phyloP scores from a whole-genome alignment of 1,140 invertebrate species.

The Diabrotica undecimpunctata region DNA sequence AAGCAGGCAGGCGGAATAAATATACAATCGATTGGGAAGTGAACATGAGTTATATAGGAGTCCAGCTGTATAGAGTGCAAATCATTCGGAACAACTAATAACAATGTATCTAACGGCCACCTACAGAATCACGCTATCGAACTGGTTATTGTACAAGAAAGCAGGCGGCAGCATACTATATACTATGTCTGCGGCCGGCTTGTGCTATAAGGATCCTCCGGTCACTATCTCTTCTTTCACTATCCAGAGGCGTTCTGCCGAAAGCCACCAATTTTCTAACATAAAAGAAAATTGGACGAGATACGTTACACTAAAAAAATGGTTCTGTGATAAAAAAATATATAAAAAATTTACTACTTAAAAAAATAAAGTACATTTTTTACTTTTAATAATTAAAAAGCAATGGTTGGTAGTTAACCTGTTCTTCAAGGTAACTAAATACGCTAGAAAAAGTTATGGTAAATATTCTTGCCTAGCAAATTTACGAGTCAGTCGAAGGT shows the following conservation, averaged over 20 bases:
- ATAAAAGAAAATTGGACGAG: too few relatives aligned
- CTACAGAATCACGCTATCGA: constrained; percentile 33
- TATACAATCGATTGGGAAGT: constrained; percentile 20
- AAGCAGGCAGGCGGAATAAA: constrained; percentile 9
- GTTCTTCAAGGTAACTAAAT: too few relatives aligned
- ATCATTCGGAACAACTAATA: constrained; percentile 38
- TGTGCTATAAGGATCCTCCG: constrained; percentile 5
- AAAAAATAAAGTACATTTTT: too few relatives aligned
- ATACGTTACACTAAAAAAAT: too few relatives aligned
- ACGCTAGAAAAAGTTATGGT: too few relatives aligned
- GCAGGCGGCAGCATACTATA: constrained; percentile 17
- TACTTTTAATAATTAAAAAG: too few relatives aligned
- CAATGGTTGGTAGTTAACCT: too few relatives aligned
- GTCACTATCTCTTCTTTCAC: constrained; percentile 14
- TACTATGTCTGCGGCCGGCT: constrained; percentile 3
- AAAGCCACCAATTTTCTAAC: neutral
- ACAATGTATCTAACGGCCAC: constrained; percentile 37
- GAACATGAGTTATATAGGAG: constrained; percentile 15
- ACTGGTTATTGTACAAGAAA: constrained; percentile 33
- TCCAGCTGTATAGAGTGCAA: constrained; percentile 25
- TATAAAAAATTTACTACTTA: too few relatives aligned
- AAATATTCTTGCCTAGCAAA: too few relatives aligned
- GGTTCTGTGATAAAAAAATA: too few relatives aligned
- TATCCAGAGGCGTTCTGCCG: constrained; percentile 6
- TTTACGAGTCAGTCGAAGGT: too few relatives aligned